Conservation (phyloP, 2,797 vertebrate species). For the Falco novaeseelandiae region DNA sequence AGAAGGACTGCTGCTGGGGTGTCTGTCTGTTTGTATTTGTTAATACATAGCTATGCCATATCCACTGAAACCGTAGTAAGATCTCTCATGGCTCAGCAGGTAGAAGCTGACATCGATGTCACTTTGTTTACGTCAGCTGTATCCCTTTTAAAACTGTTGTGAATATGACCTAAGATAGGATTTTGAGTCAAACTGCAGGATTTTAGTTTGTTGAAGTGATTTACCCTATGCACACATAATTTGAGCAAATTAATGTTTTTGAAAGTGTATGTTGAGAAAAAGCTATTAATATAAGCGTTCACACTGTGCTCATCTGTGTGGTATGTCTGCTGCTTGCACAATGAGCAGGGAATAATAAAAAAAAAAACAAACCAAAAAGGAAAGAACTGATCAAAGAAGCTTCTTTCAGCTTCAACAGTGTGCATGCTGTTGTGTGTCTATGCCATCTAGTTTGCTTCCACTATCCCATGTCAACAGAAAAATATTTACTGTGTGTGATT, state of each 20-base stretch:
- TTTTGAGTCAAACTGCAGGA: neutral
- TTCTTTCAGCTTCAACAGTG: neutral
- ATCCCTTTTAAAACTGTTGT: neutral
- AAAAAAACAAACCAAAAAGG: neutral
- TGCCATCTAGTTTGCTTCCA: neutral
- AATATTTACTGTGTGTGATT: neutral
- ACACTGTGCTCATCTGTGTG: neutral
- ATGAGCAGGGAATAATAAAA: neutral
- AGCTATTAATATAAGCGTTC: neutral
- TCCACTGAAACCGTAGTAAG: neutral
- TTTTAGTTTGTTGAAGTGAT: neutral
- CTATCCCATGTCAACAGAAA: neutral
- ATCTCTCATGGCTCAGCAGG: neutral
- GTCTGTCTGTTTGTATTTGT: neutral
- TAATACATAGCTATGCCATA: neutral
- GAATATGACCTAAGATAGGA: neutral
- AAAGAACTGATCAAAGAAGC: neutral
- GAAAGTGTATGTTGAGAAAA: neutral
- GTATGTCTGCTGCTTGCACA: neutral
- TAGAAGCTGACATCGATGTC: neutral
- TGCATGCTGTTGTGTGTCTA: neutral
- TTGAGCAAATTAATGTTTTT: neutral
- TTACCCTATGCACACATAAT: neutral
- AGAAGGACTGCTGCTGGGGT: neutral
- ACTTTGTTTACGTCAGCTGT: neutral